Percentiles rank a stretch among this genome's conserved stretches.
Conservation (phyloP, 2,797 vertebrate species). For the Champsocephalus gunnari region DNA sequence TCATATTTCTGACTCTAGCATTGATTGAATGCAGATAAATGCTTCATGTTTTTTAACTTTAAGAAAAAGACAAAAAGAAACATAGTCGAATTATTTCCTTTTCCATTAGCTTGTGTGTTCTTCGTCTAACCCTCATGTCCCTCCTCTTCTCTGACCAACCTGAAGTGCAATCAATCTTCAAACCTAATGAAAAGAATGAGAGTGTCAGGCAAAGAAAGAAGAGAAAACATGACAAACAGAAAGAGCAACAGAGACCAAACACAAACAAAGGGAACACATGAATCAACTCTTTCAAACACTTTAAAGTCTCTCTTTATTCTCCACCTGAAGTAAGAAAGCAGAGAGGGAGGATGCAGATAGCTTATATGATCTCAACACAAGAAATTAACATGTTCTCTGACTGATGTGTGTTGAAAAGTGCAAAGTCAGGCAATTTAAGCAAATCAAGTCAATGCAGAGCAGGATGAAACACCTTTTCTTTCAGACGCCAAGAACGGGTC, state of each 20-base stretch:
- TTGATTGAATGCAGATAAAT: not conserved
- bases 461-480: conserved; percentile 23
- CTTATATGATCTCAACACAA: conserved; percentile 18
- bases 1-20: not conserved
- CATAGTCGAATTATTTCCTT: not conserved
- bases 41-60: not conserved
- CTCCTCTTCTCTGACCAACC: not conserved
- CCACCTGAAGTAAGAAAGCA: not conserved
- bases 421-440: conserved; percentile 44
- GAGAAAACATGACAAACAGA: conserved; percentile 45
- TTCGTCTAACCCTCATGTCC: conserved; percentile 13
- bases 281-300: conserved; percentile 24
- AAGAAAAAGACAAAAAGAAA: not conserved
- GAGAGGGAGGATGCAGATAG: conserved; percentile 1
- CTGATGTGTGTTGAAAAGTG: conserved; percentile 20
- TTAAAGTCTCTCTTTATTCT: conserved; percentile 22
- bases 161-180: conserved; percentile 40
- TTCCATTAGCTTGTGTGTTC: not conserved
- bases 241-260: conserved; percentile 30
- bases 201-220: conserved; percentile 45
- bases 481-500: conserved; percentile 41
- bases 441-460: conserved; percentile 41
- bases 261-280: conserved; percentile 37
- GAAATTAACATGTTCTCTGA: conserved; percentile 16
- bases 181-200: conserved; percentile 44